Conservation (phyloP, 2,888 invertebrate species). For the Notodonta ziczac region DNA sequence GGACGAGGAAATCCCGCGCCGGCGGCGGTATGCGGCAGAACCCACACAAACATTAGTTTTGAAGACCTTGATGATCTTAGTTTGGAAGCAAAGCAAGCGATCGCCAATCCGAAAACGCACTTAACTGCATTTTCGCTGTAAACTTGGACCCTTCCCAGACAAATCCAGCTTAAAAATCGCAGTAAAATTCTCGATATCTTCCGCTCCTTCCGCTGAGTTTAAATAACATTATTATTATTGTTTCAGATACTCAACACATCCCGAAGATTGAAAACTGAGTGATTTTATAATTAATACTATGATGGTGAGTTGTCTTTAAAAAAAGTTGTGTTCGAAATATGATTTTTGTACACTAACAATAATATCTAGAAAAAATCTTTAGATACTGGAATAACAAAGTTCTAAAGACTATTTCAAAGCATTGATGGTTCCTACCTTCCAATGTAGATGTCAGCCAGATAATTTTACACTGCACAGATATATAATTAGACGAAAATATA, state of each 20-base stretch:
- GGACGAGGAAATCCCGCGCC: not conserved
- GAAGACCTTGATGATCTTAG: not conserved
- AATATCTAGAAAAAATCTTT: no score
- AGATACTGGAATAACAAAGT: no score
- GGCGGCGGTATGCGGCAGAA: not conserved
- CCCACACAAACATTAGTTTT: not conserved
- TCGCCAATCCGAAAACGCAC: no score
- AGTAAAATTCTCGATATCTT: no score
- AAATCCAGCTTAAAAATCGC: no score
- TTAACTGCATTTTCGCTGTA: not conserved
- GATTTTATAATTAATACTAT: slow-evolving; percentile 36
- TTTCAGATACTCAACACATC: slow-evolving; percentile 53
- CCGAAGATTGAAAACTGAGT: slow-evolving; percentile 34
- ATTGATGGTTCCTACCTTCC: no score
- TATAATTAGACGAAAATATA: not conserved
- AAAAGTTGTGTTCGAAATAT: not conserved
- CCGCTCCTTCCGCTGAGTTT: no score
- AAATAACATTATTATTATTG: slow-evolving; percentile 21
- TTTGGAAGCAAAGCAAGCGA: not conserved
- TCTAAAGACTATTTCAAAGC: no score
- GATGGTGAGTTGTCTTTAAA: slow-evolving; percentile 51
- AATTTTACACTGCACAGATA: not conserved
- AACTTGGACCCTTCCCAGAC: no score
- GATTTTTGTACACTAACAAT: no score
- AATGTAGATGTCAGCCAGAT: not conserved